These are phyloP conservation scores for Platyscapa corneri DNA, from an alignment of 1,140 invertebrate species.

Conservation along the genomic window DNA sequence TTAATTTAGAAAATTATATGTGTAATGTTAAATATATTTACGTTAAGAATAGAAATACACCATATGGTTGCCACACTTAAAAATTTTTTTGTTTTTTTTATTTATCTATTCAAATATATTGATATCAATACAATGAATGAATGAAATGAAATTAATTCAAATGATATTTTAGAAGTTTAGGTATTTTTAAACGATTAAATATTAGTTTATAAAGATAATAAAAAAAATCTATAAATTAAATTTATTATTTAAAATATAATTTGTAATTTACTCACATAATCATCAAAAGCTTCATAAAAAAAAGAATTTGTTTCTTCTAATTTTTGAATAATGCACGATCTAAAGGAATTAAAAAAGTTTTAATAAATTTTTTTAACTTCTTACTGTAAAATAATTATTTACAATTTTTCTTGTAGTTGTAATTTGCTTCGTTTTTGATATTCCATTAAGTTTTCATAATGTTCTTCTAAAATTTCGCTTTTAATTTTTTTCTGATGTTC, in stretches of 20 bases:
- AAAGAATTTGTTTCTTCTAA: constrained; percentile 18
- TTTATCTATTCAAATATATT: too few relatives aligned
- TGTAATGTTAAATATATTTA: too few relatives aligned
- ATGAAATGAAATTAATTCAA: too few relatives aligned
- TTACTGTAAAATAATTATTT: background rate
- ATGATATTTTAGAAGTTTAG: too few relatives aligned
- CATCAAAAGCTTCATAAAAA: constrained; percentile 24
- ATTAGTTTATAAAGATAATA: background rate
- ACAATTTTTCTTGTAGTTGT: constrained; percentile 38
- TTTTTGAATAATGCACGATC: constrained; percentile 1
- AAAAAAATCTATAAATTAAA: background rate
- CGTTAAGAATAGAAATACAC: too few relatives aligned
- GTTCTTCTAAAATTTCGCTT: constrained; percentile 38
- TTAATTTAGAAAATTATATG: too few relatives aligned
- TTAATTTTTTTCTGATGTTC: constrained; percentile 34
- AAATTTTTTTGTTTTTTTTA: too few relatives aligned
- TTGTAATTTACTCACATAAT: constrained; percentile 38
- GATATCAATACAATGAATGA: too few relatives aligned
- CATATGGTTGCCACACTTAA: too few relatives aligned
- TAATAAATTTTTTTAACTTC: background rate
- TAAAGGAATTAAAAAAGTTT: background rate
- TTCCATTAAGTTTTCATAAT: constrained; percentile 28
- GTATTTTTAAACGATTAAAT: too few relatives aligned
- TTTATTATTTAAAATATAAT: background rate
- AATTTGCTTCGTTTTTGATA: background rate